These are phyloP conservation scores for Sinocyclocheilus anshuiensis DNA, from an alignment of 2,113 vertebrate species.

Conservation along the genomic window DNA sequence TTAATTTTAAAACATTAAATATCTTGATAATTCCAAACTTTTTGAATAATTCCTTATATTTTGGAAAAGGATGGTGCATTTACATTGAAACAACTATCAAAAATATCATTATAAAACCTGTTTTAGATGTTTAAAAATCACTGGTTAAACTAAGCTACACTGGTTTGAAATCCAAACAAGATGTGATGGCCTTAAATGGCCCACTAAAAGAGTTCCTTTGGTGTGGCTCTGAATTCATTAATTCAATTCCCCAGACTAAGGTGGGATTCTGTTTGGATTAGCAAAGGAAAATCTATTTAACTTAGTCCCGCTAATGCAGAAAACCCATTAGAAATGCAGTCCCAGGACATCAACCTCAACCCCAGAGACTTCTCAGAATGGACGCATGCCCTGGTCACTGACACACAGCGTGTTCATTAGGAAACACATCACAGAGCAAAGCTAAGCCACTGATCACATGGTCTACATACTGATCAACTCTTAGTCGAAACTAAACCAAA, in stretches of 20 bases:
- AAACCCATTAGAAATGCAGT: conserved; percentile 46
- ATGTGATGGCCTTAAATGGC: background rate
- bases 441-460: background rate
- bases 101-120: background rate
- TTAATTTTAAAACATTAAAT: no score
- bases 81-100: background rate
- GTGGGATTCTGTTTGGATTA: conserved; percentile 48
- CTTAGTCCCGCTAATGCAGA: conserved; percentile 41
- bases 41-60: background rate
- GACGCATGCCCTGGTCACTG: background rate
- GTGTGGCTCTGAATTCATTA: conserved; percentile 1
- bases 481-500: background rate
- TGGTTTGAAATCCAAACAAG: conserved; percentile 17
- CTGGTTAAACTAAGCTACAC: conserved; percentile 2
- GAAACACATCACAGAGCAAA: background rate
- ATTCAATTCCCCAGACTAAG: conserved; percentile 30
- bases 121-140: conserved; percentile 5
- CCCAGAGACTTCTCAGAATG: conserved; percentile 31
- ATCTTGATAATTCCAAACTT: no score
- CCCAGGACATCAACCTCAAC: conserved; percentile 54
- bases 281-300: conserved; percentile 38
- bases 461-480: no score
- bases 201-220: background rate
- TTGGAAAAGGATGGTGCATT: background rate
- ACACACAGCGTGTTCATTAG: background rate